Evolutionary conservation across 2,113 vertebrate species (phyloP).

Genomic region (Oreotrochilus melanogaster): DNA sequence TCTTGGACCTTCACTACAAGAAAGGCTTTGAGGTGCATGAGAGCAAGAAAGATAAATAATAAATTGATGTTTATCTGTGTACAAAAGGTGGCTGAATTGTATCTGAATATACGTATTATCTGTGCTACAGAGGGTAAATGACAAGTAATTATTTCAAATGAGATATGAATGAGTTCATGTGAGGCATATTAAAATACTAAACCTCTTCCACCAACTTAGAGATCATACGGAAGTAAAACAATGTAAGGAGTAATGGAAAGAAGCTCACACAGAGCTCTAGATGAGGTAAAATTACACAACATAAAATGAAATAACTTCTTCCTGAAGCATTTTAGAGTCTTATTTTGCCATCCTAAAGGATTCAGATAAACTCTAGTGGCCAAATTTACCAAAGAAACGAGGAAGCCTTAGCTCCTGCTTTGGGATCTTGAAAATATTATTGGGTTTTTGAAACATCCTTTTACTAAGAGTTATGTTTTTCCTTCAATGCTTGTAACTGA

Average conservation of each 20-base stretch:
- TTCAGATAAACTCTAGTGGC: not conserved
- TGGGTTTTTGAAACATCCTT: not conserved
- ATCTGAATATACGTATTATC: not conserved
- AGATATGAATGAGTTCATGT: not conserved
- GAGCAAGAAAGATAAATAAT: too few relatives aligned
- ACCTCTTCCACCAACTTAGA: not conserved
- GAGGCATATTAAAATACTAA: not conserved
- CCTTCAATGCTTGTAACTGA: not conserved
- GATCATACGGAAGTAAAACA: not conserved
- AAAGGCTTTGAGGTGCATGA: too few relatives aligned
- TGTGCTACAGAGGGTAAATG: not conserved
- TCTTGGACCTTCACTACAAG: too few relatives aligned
- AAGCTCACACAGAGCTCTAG: not conserved
- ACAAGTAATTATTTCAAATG: not conserved
- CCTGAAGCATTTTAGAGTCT: not conserved
- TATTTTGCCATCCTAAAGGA: not conserved
- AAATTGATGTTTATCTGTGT: not conserved
- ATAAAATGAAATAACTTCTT: not conserved
- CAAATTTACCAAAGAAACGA: not conserved
- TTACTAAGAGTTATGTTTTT: not conserved
- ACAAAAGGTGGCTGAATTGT: not conserved
- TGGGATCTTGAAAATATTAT: not conserved
- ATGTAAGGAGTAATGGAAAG: not conserved
- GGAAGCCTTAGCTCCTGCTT: not conserved
- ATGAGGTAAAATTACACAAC: not conserved